These are phyloP conservation scores for Hirudinaria manillensis DNA, from an alignment of 2,888 invertebrate species.

Conservation along the genomic window DNA sequence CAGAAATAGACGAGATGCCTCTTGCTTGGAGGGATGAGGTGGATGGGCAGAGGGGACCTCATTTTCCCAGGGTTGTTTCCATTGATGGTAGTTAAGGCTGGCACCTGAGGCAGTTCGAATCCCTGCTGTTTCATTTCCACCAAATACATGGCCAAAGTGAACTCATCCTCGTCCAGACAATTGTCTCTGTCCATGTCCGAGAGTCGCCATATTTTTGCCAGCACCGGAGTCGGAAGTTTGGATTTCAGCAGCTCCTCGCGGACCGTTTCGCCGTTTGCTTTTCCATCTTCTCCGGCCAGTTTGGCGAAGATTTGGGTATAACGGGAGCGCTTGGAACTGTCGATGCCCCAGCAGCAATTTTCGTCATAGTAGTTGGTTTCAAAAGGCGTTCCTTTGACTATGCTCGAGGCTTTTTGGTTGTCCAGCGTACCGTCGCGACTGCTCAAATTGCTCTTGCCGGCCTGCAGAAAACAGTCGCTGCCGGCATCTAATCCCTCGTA, in stretches of 20 bases:
- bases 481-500: slow-evolving; percentile 27
- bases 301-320: slow-evolving; percentile 18
- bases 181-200: slow-evolving; percentile 26
- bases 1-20: slow-evolving; percentile 10
- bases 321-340: neutral
- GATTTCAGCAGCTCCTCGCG: slow-evolving; percentile 26
- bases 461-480: slow-evolving; percentile 4
- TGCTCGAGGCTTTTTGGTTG: neutral
- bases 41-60: slow-evolving; percentile 15
- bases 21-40: slow-evolving; percentile 27
- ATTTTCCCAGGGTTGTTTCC: neutral
- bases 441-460: neutral
- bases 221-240: slow-evolving; percentile 21
- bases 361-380: neutral
- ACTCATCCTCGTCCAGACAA: slow-evolving; percentile 27
- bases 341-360: slow-evolving; percentile 18
- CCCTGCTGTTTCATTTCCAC: slow-evolving; percentile 26
- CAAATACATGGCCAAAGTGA: slow-evolving; percentile 23
- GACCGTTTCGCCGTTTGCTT: slow-evolving; percentile 10
- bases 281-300: slow-evolving; percentile 19
- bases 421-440: slow-evolving; percentile 13
- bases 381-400: neutral
- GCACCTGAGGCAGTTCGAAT: slow-evolving; percentile 22
- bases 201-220: slow-evolving; percentile 27
- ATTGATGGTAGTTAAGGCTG: neutral